Evolutionary conservation across 2,797 vertebrate genomes (phyloP).

Genomic region (Spinus pinus): DNA sequence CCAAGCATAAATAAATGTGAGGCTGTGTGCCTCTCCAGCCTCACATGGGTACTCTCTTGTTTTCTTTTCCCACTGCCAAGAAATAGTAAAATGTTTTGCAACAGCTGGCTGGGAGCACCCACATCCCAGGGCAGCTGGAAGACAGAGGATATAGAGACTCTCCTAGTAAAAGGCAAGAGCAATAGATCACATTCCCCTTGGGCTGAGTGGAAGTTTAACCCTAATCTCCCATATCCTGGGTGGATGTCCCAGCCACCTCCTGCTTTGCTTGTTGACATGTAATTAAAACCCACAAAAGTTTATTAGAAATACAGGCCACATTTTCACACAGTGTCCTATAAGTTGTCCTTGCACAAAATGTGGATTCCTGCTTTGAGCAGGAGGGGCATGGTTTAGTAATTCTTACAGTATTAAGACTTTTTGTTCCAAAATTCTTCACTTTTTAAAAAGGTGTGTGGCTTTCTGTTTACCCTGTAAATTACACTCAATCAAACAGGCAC

Average conservation of each 20-base stretch:
- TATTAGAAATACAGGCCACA: neutral
- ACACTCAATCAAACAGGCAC: neutral
- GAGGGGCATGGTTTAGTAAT: neutral
- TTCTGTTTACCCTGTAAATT: neutral
- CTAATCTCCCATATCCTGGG: neutral
- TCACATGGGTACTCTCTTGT: neutral
- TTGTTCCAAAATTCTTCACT: neutral
- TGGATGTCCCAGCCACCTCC: neutral
- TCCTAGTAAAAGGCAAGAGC: neutral
- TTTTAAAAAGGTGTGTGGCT: accelerated
- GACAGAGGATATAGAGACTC: neutral
- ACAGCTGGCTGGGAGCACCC: neutral
- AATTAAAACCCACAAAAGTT: neutral
- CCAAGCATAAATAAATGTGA: neutral
- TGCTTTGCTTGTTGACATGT: neutral
- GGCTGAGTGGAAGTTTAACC: neutral
- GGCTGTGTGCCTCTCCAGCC: neutral
- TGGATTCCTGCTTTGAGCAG: neutral
- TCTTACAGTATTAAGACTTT: neutral
- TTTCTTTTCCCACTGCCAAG: neutral
- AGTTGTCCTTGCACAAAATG: neutral
- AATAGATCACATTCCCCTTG: neutral
- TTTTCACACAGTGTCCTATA: neutral
- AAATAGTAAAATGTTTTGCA: neutral
- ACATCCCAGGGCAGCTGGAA: neutral